Percentiles rank a stretch among this genome's conserved stretches.
Conservation (phyloP, 2,797 vertebrate species). For the Lacerta agilis region DNA sequence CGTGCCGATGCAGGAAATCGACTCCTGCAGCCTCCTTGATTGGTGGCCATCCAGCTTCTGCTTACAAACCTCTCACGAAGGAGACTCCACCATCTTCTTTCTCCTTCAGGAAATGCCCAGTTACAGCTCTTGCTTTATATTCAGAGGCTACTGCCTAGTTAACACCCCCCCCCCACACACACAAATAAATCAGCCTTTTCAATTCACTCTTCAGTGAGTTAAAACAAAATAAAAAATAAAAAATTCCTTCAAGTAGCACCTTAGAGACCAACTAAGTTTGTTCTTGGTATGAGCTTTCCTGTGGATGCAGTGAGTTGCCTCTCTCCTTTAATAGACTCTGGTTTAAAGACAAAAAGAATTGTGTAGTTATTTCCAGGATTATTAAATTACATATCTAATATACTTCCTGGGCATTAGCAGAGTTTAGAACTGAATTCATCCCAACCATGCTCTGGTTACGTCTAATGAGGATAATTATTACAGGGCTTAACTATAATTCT, state of each 20-base stretch:
- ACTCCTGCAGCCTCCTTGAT: too few relatives aligned
- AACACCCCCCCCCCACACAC: background rate
- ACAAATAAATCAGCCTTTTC: conserved; percentile 31
- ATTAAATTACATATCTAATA: conserved; percentile 91
- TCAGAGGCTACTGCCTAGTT: conserved; percentile 29
- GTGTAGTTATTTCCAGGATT: conserved; percentile 91
- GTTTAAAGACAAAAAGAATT: conserved; percentile 76
- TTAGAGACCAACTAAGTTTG: too few relatives aligned
- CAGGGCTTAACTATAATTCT: conserved; percentile 91
- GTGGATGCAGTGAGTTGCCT: conserved; percentile 51
- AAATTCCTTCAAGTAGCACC: too few relatives aligned
- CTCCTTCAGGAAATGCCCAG: background rate
- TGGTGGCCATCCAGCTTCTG: too few relatives aligned
- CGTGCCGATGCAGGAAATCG: too few relatives aligned
- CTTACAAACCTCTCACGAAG: too few relatives aligned
- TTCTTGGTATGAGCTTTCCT: too few relatives aligned
- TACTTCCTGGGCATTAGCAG: conserved; percentile 83
- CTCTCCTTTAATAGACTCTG: conserved; percentile 57
- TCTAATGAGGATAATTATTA: conserved; percentile 94
- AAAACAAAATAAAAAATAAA: too few relatives aligned
- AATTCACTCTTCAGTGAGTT: conserved; percentile 54
- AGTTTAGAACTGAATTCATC: conserved; percentile 82
- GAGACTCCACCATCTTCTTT: background rate
- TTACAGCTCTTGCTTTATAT: background rate
- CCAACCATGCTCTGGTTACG: conserved; percentile 85